Conservation (phyloP, 2,113 vertebrate genomes). For the Vicugna pacos region DNA sequence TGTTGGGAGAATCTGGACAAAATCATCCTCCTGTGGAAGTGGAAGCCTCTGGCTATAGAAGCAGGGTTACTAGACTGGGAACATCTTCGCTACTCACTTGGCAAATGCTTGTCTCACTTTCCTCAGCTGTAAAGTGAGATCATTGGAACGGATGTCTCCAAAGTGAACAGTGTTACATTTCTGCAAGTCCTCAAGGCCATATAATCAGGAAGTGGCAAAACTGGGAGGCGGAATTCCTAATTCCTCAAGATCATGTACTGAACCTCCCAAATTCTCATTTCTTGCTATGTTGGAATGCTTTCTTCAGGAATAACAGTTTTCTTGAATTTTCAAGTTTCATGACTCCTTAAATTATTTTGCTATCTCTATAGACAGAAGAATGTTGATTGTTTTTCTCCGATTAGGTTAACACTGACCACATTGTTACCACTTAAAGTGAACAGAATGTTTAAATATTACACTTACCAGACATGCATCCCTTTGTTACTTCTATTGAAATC, state of each 20-base stretch:
- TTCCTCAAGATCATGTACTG: not conserved
- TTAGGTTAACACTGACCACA: not conserved
- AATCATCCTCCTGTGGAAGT: not conserved
- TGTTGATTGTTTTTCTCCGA: slow-evolving; percentile 32
- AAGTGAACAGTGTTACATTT: not conserved
- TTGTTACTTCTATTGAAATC: slow-evolving; percentile 9
- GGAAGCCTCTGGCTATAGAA: not conserved
- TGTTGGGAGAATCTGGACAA: not conserved
- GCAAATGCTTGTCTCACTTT: not conserved
- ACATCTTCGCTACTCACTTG: not conserved
- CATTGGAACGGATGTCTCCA: not conserved
- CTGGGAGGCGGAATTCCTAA: not conserved
- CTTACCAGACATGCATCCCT: not conserved
- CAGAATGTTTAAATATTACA: not conserved
- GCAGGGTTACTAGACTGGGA: not conserved
- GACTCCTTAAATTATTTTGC: slow-evolving; percentile 42
- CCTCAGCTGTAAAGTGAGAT: fast-evolving
- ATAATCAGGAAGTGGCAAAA: not conserved
- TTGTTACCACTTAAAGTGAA: slow-evolving; percentile 19
- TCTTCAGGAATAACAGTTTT: not conserved
- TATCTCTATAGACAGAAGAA: not conserved
- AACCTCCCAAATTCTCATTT: not conserved
- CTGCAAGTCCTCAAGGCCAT: not conserved
- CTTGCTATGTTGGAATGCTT: not conserved
- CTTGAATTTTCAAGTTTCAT: slow-evolving; percentile 37